Conservation (phyloP, 2,113 vertebrate species). For the Chionodraco myersi region DNA sequence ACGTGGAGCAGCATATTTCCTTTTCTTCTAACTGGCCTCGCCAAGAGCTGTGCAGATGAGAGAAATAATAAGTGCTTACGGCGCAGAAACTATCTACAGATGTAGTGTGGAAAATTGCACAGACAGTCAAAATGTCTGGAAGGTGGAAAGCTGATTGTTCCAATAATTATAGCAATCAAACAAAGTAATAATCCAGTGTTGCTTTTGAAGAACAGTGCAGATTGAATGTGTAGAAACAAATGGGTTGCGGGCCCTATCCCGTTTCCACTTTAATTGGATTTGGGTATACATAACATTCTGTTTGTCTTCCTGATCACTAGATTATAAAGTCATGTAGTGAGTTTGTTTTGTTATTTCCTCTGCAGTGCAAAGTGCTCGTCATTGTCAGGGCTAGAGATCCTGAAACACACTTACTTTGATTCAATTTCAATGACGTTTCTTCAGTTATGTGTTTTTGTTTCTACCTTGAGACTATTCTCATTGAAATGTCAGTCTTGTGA, state of each 20-base stretch:
- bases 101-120: constrained; percentile 56
- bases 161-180: constrained; percentile 73
- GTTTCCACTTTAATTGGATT: constrained; percentile 74
- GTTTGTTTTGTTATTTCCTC: constrained; percentile 53
- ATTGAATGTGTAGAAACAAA: constrained; percentile 72
- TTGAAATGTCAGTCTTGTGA: constrained; percentile 7
- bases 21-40: neutral
- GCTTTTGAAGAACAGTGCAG: constrained; percentile 55
- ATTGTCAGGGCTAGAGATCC: constrained; percentile 18
- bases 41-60: neutral
- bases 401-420: constrained; percentile 35
- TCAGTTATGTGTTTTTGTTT: constrained; percentile 30
- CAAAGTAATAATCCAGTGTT: constrained; percentile 60
- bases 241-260: constrained; percentile 47
- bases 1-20: neutral
- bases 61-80: constrained; percentile 27
- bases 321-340: constrained; percentile 47
- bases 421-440: constrained; percentile 35
- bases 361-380: constrained; percentile 19
- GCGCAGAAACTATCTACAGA: constrained; percentile 41
- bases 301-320: constrained; percentile 63
- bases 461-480: neutral
- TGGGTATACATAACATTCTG: constrained; percentile 59
- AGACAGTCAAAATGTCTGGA: constrained; percentile 64
- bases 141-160: constrained; percentile 60